Evolutionary conservation across 2,113 vertebrate species (phyloP).

Genomic region (Polypterus senegalus): DNA sequence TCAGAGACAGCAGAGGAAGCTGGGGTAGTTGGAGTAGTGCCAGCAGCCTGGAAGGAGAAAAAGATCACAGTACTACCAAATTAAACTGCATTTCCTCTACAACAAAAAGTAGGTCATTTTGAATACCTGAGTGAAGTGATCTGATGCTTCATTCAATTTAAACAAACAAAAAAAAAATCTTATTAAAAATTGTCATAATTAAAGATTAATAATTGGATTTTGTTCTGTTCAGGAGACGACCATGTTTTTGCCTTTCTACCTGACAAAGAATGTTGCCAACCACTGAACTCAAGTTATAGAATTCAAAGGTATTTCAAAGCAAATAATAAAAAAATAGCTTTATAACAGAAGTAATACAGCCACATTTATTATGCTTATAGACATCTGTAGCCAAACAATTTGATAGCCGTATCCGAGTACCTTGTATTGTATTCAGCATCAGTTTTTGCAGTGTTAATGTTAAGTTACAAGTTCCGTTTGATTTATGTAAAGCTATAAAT

Average conservation of each 20-base stretch:
- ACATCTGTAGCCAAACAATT: too few relatives aligned
- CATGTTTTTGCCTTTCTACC: conserved; percentile 22
- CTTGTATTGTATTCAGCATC: too few relatives aligned
- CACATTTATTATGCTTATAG: too few relatives aligned
- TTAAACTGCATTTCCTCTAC: conserved; percentile 52
- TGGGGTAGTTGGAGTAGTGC: conserved; percentile 97
- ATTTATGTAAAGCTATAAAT: too few relatives aligned
- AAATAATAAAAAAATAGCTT: too few relatives aligned
- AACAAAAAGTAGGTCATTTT: conserved; percentile 49
- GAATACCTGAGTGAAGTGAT: conserved; percentile 13
- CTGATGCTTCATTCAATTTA: conserved; percentile 23
- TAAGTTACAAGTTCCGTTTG: too few relatives aligned
- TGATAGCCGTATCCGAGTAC: too few relatives aligned
- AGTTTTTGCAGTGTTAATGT: too few relatives aligned
- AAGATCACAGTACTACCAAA: conserved; percentile 44
- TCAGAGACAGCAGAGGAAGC: conserved; percentile 84
- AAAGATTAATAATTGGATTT: conserved; percentile 3
- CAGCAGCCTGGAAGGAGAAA: conserved; percentile 86
- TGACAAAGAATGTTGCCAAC: conserved; percentile 47
- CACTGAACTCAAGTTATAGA: conserved; percentile 37
- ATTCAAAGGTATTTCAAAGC: neutral
- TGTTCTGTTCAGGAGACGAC: conserved; percentile 6
- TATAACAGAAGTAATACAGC: too few relatives aligned
- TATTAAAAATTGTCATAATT: conserved; percentile 3
- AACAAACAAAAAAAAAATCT: conserved; percentile 1